Evolutionary conservation across 1,140 invertebrate species (phyloP).

Genomic region (Papilio glaucus): DNA sequence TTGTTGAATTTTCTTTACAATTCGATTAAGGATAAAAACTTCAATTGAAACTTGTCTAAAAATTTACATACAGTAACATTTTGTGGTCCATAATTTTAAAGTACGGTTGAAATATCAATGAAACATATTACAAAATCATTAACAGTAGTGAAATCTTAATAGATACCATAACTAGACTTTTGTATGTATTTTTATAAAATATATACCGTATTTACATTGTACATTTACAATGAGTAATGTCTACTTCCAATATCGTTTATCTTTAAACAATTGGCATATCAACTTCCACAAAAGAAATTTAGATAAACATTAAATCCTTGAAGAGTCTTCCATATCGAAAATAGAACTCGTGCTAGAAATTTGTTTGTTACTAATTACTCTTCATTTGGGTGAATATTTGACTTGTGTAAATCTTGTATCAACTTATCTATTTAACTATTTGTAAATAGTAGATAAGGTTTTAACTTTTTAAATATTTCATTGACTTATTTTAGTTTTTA

Average conservation of each 20-base stretch:
- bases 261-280: constrained; percentile 80
- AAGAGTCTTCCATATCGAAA: constrained; percentile 82
- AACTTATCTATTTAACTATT: constrained; percentile 43
- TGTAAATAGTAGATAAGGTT: constrained; percentile 40
- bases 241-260: constrained; percentile 78
- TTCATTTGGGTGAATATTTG: constrained; percentile 73
- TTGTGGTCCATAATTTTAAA: constrained; percentile 73
- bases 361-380: constrained; percentile 67
- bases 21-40: constrained; percentile 46
- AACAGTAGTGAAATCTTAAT: constrained; percentile 66
- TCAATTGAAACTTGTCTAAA: constrained; percentile 53
- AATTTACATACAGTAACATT: constrained; percentile 57
- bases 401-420: constrained; percentile 46
- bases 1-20: constrained; percentile 59
- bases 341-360: constrained; percentile 78
- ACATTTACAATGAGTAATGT: constrained; percentile 68
- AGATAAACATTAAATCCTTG: constrained; percentile 72
- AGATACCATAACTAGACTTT: constrained; percentile 68
- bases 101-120: constrained; percentile 76
- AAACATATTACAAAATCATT: constrained; percentile 77
- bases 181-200: constrained; percentile 83
- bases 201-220: constrained; percentile 72
- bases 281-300: constrained; percentile 79
- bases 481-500: constrained; percentile 22
- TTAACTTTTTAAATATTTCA: constrained; percentile 30